Base-by-base conservation (phyloP, 2,797 vertebrate genomes). In the Hippopotamyrus pictus region DNA sequence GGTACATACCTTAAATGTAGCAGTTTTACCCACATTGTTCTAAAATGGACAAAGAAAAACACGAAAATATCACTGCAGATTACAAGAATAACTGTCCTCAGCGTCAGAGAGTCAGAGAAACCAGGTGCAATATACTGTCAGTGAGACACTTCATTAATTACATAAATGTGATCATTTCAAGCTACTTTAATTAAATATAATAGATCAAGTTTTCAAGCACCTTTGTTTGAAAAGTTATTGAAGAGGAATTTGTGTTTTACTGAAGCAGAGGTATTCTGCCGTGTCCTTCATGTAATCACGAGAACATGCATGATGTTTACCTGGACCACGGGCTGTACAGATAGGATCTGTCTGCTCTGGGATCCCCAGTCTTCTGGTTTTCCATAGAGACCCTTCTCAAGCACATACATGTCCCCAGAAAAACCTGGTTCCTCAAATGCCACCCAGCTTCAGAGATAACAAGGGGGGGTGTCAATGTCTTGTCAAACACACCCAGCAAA, bases 381-480 rank as follows among this genome's bases (percentile, higher is more conserved):
- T 90, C 96, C 96, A 84, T 99, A 99, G 37, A 97, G 93, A 90
- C 98, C 98, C 94, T 97, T 98, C 92, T 98, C 96, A 93, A 99
- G 93, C 83, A 99, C 62, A 90, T 97, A 98, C 57, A 96, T 94
- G 90, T 97, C 96, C 1, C 98, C 98, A 0, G 95, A 97, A 92
- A 99, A 98, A 46, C 96, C 97, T 0, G 96, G 95, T 54, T 96
- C 96, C 92, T 98, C 97, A 91, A 98, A 99, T 90, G 95, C 96
- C 69, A 98, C 97, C 98, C 98, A 99, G 25, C 98, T 99, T 89
- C 85, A 79, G 29, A 6, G n/a, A 89, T n/a, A 88, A 79, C 65
- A 37, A 17, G 3, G 62, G 6, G 65, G 3, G 41, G 1, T 41
- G 3, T 25, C n/a, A 14, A 14, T 59, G 25, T 17, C 54, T n/a